Base-by-base conservation (phyloP, 2,888 invertebrate species). In the Geotrupes spiniger region DNA sequence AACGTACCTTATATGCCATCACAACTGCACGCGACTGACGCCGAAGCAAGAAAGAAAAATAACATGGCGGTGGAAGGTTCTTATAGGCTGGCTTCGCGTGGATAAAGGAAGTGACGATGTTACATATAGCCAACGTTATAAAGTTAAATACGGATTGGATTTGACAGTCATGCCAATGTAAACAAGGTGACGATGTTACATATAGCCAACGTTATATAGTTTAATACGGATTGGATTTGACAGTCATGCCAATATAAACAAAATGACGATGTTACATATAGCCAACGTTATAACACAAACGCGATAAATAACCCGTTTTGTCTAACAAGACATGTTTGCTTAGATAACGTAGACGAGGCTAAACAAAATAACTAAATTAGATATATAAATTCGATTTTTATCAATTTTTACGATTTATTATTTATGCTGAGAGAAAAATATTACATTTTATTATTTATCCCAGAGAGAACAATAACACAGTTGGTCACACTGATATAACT, bases 1-100 rank as follows among this genome's bases (percentile, higher is more conserved):
- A n/a, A n/a, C n/a, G n/a, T n/a, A n/a, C n/a, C n/a, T n/a, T n/a
- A n/a, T n/a, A n/a, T n/a, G n/a, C n/a, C n/a, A n/a, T n/a, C n/a
- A n/a, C n/a, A n/a, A n/a, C n/a, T n/a, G n/a, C n/a, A n/a, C n/a
- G n/a, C n/a, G n/a, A n/a, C n/a, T n/a, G n/a, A n/a, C n/a, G n/a
- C n/a, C 3, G 21, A 21, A 43, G 21, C 43, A 21, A 8, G n/a
- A 21, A 36, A 11, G 9, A 14, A 21, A 16, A 41, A 41, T 27
- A 11, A 11, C 26, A 8, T 3, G 21, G 21, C 21, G 21, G 21
- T 25, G 11, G n/a, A n/a, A n/a, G n/a, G n/a, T n/a, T n/a, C n/a
- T 10, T 6, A 12, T 10, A 28, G 11, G 17, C 14, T 17, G 17
- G 31, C 5, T 15, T 11, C 27, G 14, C n/a, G 10, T 16, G n/a